Evolutionary conservation across 2,888 invertebrate species (phyloP).

Genomic region (Drosophila seclusa): DNA sequence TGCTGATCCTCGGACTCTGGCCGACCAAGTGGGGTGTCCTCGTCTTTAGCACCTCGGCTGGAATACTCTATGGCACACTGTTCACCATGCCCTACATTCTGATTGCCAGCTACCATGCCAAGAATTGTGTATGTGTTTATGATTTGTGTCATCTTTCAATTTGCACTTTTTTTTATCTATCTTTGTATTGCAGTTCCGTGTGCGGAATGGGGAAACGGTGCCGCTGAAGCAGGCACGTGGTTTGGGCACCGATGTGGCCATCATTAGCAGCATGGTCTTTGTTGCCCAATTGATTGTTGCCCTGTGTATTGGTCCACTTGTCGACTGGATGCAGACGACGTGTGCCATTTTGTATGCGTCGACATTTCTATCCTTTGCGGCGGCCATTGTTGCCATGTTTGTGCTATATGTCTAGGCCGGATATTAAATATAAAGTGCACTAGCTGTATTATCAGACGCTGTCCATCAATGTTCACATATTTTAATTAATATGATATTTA

Average conservation of each 20-base stretch:
- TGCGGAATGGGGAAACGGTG: slow-evolving; percentile 82
- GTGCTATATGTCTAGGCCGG: slow-evolving; percentile 82
- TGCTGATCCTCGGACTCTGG: slow-evolving; percentile 84
- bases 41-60: slow-evolving; percentile 84
- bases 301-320: slow-evolving; percentile 82
- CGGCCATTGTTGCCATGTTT: slow-evolving; percentile 84
- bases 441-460: slow-evolving; percentile 4
- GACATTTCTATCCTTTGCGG: slow-evolving; percentile 81
- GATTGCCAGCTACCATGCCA: slow-evolving; percentile 85
- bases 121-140: slow-evolving; percentile 83
- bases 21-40: slow-evolving; percentile 84
- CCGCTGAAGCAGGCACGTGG: slow-evolving; percentile 84
- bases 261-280: slow-evolving; percentile 85
- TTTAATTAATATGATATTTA: slow-evolving; percentile 27
- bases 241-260: slow-evolving; percentile 85
- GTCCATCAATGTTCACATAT: background rate
- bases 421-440: slow-evolving; percentile 8
- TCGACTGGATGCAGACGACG: slow-evolving; percentile 82
- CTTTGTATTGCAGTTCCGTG: slow-evolving; percentile 75
- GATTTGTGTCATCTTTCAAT: background rate
- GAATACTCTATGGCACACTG: slow-evolving; percentile 84
- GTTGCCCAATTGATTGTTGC: slow-evolving; percentile 84
- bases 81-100: slow-evolving; percentile 85
- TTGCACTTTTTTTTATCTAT: background rate
- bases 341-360: slow-evolving; percentile 84